These are phyloP conservation scores for Amphiprion percula DNA, from an alignment of 2,113 vertebrate species.

Conservation along the genomic window DNA sequence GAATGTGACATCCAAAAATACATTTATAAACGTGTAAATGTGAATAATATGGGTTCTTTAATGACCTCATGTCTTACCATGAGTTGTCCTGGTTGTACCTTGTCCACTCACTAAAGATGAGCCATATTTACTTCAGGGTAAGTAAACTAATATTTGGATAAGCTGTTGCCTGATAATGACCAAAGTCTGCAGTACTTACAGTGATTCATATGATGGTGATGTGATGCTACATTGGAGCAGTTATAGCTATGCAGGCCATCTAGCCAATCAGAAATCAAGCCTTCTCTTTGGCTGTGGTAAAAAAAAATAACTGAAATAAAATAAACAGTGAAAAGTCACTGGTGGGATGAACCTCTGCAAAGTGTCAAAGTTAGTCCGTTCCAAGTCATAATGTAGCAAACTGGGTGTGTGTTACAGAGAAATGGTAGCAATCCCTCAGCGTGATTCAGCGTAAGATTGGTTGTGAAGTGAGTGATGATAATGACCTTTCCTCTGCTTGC, in stretches of 20 bases:
- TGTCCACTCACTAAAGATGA: not conserved
- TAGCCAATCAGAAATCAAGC: not conserved
- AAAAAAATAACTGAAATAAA: not conserved
- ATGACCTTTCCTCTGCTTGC: slow-evolving; percentile 75
- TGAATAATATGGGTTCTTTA: not conserved
- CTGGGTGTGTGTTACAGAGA: slow-evolving; percentile 45
- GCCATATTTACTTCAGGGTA: not conserved
- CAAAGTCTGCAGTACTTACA: not conserved
- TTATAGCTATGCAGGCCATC: not conserved
- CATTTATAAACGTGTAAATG: not conserved
- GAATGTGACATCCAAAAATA: no score
- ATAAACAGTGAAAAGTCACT: slow-evolving; percentile 14
- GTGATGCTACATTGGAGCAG: not conserved
- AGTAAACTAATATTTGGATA: not conserved
- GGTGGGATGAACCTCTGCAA: slow-evolving; percentile 1
- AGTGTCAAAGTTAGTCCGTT: slow-evolving; percentile 23
- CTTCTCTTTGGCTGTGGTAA: not conserved
- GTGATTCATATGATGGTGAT: not conserved
- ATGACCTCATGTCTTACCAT: not conserved
- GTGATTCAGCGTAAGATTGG: slow-evolving; percentile 61
- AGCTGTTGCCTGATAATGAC: not conserved
- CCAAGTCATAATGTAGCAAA: slow-evolving; percentile 23
- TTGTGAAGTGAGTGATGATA: slow-evolving; percentile 76
- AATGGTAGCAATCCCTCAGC: slow-evolving; percentile 64
- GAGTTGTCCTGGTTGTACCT: not conserved